These are phyloP conservation scores for Dasysyrphus tricinctus DNA, from an alignment of 2,888 invertebrate genomes.

Conservation along the genomic window DNA sequence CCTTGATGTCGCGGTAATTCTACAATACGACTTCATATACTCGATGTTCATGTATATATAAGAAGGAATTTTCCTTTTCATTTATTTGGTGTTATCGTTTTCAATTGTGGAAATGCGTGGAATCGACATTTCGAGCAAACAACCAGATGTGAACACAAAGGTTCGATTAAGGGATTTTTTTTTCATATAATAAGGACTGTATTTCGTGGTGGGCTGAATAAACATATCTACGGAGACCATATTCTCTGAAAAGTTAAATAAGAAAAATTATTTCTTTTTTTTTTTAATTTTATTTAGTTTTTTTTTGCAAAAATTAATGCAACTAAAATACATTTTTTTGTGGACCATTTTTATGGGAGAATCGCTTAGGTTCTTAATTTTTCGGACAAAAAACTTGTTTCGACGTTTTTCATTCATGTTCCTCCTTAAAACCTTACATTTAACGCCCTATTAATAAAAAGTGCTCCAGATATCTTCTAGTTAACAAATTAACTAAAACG, in stretches of 20 bases:
- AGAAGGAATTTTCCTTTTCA: conserved; percentile 9
- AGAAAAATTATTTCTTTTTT: not conserved
- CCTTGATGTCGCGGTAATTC: conserved; percentile 12
- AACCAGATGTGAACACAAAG: conserved; percentile 59
- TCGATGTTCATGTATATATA: not conserved
- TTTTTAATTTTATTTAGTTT: not conserved
- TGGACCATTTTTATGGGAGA: too few species aligned
- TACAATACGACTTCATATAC: not conserved
- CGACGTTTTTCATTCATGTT: too few species aligned
- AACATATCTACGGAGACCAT: not conserved
- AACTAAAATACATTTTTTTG: too few species aligned
- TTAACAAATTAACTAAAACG: too few species aligned
- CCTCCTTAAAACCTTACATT: too few species aligned
- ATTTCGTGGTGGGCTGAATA: not conserved
- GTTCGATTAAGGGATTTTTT: conserved; percentile 37
- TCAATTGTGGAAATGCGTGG: conserved; percentile 48
- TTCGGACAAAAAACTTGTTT: too few species aligned
- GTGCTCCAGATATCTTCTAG: too few species aligned
- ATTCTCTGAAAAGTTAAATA: not conserved
- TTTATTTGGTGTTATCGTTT: conserved; percentile 36
- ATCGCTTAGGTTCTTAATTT: too few species aligned
- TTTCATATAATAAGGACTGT: not conserved
- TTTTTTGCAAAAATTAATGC: too few species aligned
- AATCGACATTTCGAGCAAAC: conserved; percentile 46
- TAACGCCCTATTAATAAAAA: too few species aligned